Evolutionary conservation across 2,113 vertebrate genomes (phyloP).

Genomic region (Illadopsis cleaveri): DNA sequence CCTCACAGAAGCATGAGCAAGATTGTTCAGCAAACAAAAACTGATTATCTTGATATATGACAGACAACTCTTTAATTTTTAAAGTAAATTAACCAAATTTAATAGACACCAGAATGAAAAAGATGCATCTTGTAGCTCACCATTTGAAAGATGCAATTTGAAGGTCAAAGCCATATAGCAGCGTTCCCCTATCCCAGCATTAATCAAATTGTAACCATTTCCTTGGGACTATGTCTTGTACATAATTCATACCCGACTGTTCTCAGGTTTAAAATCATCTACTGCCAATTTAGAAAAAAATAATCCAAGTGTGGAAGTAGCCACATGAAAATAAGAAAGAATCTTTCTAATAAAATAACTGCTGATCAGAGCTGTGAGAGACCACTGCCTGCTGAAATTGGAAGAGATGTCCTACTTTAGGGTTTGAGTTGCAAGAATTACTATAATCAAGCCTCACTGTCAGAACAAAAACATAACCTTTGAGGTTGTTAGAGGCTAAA

Average conservation of each 20-base stretch:
- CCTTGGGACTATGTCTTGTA: slow-evolving; percentile 10
- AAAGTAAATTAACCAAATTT: slow-evolving; percentile 31
- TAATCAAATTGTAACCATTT: slow-evolving; percentile 46
- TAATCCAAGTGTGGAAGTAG: not conserved
- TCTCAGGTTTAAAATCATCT: slow-evolving; percentile 2
- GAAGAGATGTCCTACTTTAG: slow-evolving; percentile 37
- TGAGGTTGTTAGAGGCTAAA: slow-evolving; percentile 55
- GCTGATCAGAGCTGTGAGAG: not conserved
- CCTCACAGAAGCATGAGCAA: not conserved
- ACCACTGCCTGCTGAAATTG: not conserved
- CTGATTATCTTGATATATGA: not conserved
- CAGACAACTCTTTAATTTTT: slow-evolving; percentile 13
- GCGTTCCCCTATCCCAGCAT: not conserved
- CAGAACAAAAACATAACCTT: slow-evolving; percentile 53
- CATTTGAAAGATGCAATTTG: not conserved
- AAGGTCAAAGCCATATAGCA: slow-evolving; percentile 40
- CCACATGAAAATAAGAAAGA: not conserved
- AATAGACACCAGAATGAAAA: slow-evolving; percentile 5
- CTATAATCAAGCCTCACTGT: slow-evolving; percentile 50
- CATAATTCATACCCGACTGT: slow-evolving; percentile 16
- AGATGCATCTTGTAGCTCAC: not conserved
- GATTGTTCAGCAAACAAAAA: not conserved
- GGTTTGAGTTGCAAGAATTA: slow-evolving; percentile 52
- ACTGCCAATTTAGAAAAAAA: not conserved
- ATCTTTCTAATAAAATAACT: not conserved